A percentile compares a stretch with the other conserved stretches of the same genome.
phyloP scores from a whole-genome alignment of 2,797 vertebrate genomes.

The Novumbra hubbsi region DNA sequence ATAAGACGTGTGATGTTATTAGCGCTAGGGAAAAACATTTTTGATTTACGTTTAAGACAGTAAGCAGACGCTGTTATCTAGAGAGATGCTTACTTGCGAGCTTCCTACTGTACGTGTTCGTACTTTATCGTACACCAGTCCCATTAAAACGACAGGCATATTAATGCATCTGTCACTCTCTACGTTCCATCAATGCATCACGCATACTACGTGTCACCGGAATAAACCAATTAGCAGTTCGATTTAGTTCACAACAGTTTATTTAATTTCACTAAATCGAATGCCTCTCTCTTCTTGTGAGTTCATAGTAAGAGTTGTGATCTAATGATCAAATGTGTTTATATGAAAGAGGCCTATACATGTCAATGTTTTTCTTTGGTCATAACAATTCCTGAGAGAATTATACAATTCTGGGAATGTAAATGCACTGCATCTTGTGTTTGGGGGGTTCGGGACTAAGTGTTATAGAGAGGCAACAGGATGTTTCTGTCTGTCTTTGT shows the following conservation, averaged over 20 bases:
- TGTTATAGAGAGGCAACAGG: background rate
- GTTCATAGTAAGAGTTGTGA: background rate
- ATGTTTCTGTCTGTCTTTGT: background rate
- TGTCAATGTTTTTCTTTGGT: background rate
- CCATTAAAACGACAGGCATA: background rate
- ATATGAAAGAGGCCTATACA: background rate
- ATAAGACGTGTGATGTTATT: background rate
- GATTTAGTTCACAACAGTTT: background rate
- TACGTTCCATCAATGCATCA: background rate
- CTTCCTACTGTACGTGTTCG: no score
- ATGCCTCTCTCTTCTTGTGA: background rate
- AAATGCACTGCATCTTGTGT: background rate
- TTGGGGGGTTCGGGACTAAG: slow-evolving; percentile 1
- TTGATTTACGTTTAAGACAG: no score
- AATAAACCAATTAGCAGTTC: background rate
- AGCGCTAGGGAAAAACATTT: no score
- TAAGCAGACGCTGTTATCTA: no score
- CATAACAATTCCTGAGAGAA: no score
- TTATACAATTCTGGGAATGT: background rate
- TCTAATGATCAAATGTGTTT: background rate
- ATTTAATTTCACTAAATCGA: background rate
- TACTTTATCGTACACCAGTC: background rate
- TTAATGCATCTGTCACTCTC: background rate
- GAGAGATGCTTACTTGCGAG: no score
- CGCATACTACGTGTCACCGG: background rate